Base-by-base conservation (phyloP, 2,888 invertebrate genomes). In the Muscina levida region DNA sequence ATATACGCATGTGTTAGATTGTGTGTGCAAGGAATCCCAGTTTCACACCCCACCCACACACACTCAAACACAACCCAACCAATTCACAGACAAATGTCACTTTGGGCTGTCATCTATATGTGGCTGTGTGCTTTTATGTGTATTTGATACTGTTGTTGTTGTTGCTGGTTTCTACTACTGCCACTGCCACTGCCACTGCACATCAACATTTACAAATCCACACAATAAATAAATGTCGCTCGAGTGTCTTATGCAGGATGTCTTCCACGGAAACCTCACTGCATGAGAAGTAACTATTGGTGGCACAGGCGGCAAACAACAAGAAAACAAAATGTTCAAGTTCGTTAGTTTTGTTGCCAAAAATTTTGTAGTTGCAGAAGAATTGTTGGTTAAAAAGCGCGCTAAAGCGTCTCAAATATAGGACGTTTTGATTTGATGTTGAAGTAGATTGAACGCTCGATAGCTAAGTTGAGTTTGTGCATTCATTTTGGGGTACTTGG, bases 311-410 rank as follows among this genome's bases (percentile, higher is more conserved):
- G 51, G 24, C 53, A 59, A 68, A 15, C 42, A 42, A 13, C n/a
- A 42, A 62, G 11, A 24, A 24, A 71, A n/a, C n/a, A n/a, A 79
- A 75, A 72, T 56, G 72, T 74, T 77, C 51, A 84, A 84, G 82
- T 84, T 84, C 74, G 84, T 83, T 84, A 84, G 84, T 84, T 84
- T 84, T 82, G 79, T 82, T 84, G 83, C 84, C 84, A 83, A 83
- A 82, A 82, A 83, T 81, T 59, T 82, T 37, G 56, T 44, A 53
- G 67, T n/a, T n/a, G n/a, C n/a, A n/a, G n/a, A n/a, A 37, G 37
- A 48, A 72, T 62, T 72, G 71, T 70, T 22, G 3, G 53, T 10
- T 48, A 53, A 39, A 13, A 26, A 44, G 39, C 46, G 37, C 31
- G 51, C n/a, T n/a, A n/a, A n/a, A n/a, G n/a, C n/a, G n/a, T n/a